Evolutionary conservation across 1,140 invertebrate genomes (phyloP).

Genomic region (Cotesia typhae): DNA sequence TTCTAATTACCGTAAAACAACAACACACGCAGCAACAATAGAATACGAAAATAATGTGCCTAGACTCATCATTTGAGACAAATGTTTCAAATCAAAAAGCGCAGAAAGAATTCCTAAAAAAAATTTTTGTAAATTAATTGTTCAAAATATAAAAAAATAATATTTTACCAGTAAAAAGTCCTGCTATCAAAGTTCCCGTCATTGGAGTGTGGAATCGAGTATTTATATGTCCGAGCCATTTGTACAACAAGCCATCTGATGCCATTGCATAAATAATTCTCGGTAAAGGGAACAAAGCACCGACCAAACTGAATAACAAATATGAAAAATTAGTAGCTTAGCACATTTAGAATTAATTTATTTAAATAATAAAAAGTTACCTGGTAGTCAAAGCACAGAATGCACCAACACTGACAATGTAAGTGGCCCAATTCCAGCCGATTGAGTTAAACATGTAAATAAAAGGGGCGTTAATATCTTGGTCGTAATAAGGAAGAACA

Average conservation of each 20-base stretch:
- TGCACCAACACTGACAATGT: constrained; percentile 81
- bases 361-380: constrained; percentile 52
- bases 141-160: too few species aligned
- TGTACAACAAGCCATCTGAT: constrained; percentile 83
- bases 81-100: constrained; percentile 77
- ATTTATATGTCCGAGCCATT: constrained; percentile 76
- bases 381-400: constrained; percentile 77
- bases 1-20: constrained; percentile 73
- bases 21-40: constrained; percentile 82
- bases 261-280: constrained; percentile 91
- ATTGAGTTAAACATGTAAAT: constrained; percentile 76
- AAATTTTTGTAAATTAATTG: too few species aligned
- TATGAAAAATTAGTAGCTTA: too few species aligned
- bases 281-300: constrained; percentile 87
- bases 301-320: constrained; percentile 72
- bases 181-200: constrained; percentile 80
- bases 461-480: constrained; percentile 75
- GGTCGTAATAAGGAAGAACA: constrained; percentile 87
- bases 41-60: constrained; percentile 85
- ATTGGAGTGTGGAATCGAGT: constrained; percentile 80
- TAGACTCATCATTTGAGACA: constrained; percentile 89
- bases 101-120: constrained; percentile 73
- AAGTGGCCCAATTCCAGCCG: constrained; percentile 76
- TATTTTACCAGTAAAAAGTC: constrained; percentile 74
- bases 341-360: too few species aligned